Evolutionary conservation across 2,888 invertebrate genomes (phyloP), one percentile per base, ranked within the genome.

Genomic region (Yponomeuta sedellus): DNA sequence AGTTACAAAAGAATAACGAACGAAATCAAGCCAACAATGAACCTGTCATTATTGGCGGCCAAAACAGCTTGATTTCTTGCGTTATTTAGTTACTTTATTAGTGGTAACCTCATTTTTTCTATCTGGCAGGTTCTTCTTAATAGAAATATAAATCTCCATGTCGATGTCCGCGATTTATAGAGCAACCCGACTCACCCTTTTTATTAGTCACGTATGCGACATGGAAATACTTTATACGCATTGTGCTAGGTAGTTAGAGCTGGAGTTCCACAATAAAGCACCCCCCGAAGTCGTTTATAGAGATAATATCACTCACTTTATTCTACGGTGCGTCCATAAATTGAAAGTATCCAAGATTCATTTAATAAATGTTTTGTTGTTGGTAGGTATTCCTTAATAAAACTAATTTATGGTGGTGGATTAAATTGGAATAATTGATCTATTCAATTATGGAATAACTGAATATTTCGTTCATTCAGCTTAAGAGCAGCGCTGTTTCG

Each of bases 71-170:
- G 25, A 25, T 34, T 34, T 34, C 8, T 34, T 34, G 34, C 34
- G 25, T 2, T 25, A 2, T 25, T 25, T 4, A 25, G 3, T 4
- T 4, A 25, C 3, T 25, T 25, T 44, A 3, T 44, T 44, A 44
- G 25, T 59, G 2, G 22, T 25, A 5, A 34, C 5, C 34, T 34
- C 8, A 34, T 10, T 59, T 59, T 25, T 59, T 25, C 25, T 75
- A 71, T 75, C 75, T 70, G 69, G 72, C 72, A 73, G 74, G 75
- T 72, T 74, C 73, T 69, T 72, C 68, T 73, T 86, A 85, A 86
- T 82, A 85, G 83, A 86, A 85, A 86, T 82, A 85, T 85, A 86
- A 86, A 86, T 86, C 84, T 83, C 74, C 73, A 76, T 52, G 78
- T 73, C 75, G 74, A 77, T 77, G 74, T 76, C 71, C 73, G 74